These are phyloP conservation scores for Gastrophysa polygoni DNA, from an alignment of 2,888 invertebrate genomes.

Conservation along the genomic window DNA sequence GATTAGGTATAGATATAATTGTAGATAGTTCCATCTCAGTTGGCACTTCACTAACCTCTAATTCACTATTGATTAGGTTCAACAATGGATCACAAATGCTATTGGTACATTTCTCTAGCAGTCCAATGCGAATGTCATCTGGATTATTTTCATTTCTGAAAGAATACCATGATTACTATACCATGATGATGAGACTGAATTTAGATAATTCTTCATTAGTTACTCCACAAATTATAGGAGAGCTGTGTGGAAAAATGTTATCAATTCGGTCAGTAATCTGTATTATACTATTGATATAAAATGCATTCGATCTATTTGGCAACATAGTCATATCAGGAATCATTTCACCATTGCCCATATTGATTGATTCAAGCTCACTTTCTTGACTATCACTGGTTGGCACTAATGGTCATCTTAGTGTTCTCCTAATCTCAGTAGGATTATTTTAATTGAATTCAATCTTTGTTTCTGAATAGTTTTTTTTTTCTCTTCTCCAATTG, in stretches of 20 bases:
- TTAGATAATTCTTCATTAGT: neutral
- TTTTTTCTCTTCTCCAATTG: slow-evolving; percentile 1
- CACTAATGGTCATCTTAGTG: neutral
- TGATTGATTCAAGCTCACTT: neutral
- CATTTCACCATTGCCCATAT: neutral
- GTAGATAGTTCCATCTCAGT: too few species aligned
- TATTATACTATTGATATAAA: neutral
- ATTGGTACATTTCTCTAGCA: neutral
- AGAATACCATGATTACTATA: too few species aligned
- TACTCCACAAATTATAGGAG: too few species aligned
- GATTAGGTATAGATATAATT: too few species aligned
- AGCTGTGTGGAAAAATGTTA: neutral
- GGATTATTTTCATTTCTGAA: neutral
- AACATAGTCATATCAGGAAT: neutral
- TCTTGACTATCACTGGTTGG: neutral
- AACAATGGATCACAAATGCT: neutral
- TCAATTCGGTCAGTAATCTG: neutral
- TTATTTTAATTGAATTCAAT: neutral
- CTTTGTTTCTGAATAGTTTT: neutral
- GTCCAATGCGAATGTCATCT: neutral
- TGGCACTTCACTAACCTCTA: too few species aligned
- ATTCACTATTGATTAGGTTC: too few species aligned
- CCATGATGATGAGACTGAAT: neutral
- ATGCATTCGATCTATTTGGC: neutral
- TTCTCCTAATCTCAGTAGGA: neutral